Base-by-base conservation (phyloP, 64 coral and sea anemone genomes). In the Platygyra sinensis region DNA sequence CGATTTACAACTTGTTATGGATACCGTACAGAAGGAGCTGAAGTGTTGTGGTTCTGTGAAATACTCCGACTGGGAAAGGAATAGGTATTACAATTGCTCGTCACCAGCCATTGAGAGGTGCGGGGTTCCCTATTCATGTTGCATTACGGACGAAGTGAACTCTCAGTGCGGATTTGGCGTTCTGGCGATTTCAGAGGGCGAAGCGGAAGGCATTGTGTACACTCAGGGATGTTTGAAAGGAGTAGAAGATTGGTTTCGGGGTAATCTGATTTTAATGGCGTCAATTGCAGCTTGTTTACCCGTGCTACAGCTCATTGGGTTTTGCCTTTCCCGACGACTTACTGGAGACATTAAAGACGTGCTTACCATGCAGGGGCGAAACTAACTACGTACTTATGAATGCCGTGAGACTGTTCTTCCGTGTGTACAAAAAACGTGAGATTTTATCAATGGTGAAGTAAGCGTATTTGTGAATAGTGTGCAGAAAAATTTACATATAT, bases 41-140 rank as follows among this genome's bases (percentile, higher is more conserved):
- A 91, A 96, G 60, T 99, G 97, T 50, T 99, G 97, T 69, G 97
- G 97, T 0, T 93, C 90, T n/a, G 90, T 76, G 76, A 74, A 55
- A 16, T 95, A 88, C 62, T 78, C 82, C 30, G 94, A 95, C 78
- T 99, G 97, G 97, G 90, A 93, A 32, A 80, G 90, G 20, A 99
- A 99, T 69, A 65, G 86, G 2, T 99, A 99, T 39, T 99, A 96
- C 63, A 99, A 99, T 14, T 99, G 97, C 59, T 96, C 91, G 0
- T 93, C 94, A 11, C 91, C 94, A 10, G 79, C 90, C 10, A 67
- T 95, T 7, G 93, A 98, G 60, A 98, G 89, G 18, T 99, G 97
- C 74, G 83, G 90, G 12, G 97, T 96, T 22, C 97, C 97, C 2
- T 95, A 93, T 86, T 99, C 97, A 28, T 99, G 97, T 75, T 99